Evolutionary conservation across 2,888 invertebrate species (phyloP), one percentile per base, ranked within the genome.

Genomic region (Macaria liturata): DNA sequence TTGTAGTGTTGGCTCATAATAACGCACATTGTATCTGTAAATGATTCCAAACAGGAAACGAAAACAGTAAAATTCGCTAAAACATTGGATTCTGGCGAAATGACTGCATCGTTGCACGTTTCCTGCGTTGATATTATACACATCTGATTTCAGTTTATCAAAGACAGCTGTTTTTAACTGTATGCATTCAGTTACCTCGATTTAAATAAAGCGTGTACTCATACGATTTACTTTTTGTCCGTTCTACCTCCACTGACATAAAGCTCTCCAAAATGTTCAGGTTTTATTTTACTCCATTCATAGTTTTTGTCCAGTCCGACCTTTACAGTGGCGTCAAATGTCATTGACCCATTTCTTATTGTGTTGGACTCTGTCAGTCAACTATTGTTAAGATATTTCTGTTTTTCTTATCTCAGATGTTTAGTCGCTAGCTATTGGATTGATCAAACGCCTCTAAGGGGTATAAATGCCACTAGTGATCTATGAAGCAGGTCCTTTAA

Each of bases 1-100:
- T 46, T 6, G 9, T 30, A 9, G 9, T 30, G 43, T 54, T 50
- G 39, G 46, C 50, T 20, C 20, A 39, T 49, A 46, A 52, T 49
- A 37, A 6, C 51, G 47, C 39, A 51, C 56, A 49, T 60, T 60
- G 55, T 8, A 42, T 9, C n/a, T 42, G 42, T 42, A 37, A 37
- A 37, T 37, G 7, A 68, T 68, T 67, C 66, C 51, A 32, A 64
- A 34, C 67, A 71, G 71, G 71, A 71, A 71, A 70, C 66, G 62
- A 57, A 65, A 54, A 66, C 55, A 60, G 59, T 2, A 1, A 20
- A 20, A 20, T 20, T 20, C 20, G 51, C 55, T 63, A 60, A 66
- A 71, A 74, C 67, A 72, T 49, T 37, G 59, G 65, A 68, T 68
- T 64, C 47, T 42, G 56, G 50, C 48, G 46, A 64, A 65, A 62